Conservation (phyloP, 2,797 vertebrate species). For the Melanogrammus aeglefinus region DNA sequence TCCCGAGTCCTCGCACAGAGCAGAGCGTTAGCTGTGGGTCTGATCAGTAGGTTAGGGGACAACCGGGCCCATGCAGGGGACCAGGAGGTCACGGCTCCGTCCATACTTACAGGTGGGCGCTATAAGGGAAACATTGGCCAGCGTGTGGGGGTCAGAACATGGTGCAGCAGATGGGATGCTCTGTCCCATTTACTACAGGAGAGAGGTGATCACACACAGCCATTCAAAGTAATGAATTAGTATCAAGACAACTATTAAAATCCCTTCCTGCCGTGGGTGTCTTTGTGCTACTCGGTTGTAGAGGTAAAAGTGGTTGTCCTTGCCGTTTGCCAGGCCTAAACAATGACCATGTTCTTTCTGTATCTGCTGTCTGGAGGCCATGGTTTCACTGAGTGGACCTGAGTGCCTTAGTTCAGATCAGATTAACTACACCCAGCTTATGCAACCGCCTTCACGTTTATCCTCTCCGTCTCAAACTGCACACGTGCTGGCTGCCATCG, state of each 20-base stretch:
- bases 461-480: slow-evolving; percentile 17
- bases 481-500: neutral
- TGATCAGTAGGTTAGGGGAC: slow-evolving; percentile 12
- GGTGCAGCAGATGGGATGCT: slow-evolving; percentile 74
- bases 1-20: neutral
- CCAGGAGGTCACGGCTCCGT: slow-evolving; percentile 18
- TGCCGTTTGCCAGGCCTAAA: neutral
- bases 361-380: slow-evolving; percentile 2
- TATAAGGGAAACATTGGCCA: slow-evolving; percentile 42
- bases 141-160: slow-evolving; percentile 71
- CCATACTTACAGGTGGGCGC: slow-evolving; percentile 70
- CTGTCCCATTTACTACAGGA: slow-evolving; percentile 65
- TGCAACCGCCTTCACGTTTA: slow-evolving; percentile 40
- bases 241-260: neutral
- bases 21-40: neutral
- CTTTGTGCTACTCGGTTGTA: neutral
- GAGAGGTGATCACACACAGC: slow-evolving; percentile 54
- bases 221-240: slow-evolving; percentile 13
- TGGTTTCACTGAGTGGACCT: slow-evolving; percentile 15
- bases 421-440: slow-evolving; percentile 64
- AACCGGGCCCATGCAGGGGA: slow-evolving; percentile 60
- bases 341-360: neutral
- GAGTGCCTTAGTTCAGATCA: slow-evolving; percentile 44
- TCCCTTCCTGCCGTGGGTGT: neutral
- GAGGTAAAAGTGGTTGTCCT: neutral